Evolutionary conservation across 2,797 vertebrate species (phyloP).

Genomic region (Ptychobarbus kaznakovi): DNA sequence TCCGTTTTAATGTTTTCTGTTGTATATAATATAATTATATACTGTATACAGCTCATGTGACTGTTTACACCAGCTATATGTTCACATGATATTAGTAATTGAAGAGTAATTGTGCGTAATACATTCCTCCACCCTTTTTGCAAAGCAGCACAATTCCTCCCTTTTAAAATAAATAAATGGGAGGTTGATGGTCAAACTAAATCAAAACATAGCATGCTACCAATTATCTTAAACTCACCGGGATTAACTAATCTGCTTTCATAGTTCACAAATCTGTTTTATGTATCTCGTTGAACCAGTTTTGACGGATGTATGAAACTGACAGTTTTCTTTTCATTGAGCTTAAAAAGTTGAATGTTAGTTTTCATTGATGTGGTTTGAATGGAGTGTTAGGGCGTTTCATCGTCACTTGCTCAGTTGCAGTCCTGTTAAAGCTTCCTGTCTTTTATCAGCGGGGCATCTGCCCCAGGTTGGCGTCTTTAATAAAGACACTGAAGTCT

Average conservation of each 20-base stretch:
- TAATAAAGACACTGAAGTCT: not conserved
- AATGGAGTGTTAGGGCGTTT: not conserved
- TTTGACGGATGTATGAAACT: constrained; percentile 16
- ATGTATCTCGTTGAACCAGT: constrained; percentile 5
- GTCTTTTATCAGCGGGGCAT: not conserved
- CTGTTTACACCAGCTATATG: not conserved
- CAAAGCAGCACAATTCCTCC: not conserved
- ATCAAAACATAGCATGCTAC: not conserved
- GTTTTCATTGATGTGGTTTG: constrained; percentile 14
- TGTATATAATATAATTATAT: not conserved
- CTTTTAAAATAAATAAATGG: not conserved
- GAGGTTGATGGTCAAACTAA: not conserved
- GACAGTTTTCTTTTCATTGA: not conserved
- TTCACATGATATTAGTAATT: not conserved
- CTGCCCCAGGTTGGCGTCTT: constrained; percentile 19
- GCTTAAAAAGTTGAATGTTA: not conserved
- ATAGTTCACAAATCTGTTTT: not conserved
- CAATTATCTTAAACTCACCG: not conserved
- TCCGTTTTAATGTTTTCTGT: not conserved
- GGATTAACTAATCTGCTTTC: not conserved
- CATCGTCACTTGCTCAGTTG: not conserved
- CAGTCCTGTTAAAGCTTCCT: not conserved
- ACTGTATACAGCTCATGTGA: not conserved
- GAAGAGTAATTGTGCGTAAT: not conserved
- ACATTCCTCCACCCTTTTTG: not conserved